Percentiles rank a stretch among this genome's conserved stretches.
Evolutionary conservation across 92 coral and sea anemone species (phyloP).

Genomic region (Nematostella vectensis): DNA sequence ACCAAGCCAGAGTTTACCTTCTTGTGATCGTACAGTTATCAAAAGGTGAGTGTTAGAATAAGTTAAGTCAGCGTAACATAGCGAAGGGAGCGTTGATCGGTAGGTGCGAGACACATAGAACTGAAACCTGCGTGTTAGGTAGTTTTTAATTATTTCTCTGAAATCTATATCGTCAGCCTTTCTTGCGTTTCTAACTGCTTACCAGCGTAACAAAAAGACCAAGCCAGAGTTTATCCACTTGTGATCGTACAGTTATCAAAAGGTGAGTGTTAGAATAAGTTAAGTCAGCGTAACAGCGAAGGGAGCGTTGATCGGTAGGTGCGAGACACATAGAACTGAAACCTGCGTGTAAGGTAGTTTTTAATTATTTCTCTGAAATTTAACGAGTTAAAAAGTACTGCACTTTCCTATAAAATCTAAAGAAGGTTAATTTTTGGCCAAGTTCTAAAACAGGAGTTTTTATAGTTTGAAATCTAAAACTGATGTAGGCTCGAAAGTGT

Average conservation of each 20-base stretch:
- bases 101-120: not conserved
- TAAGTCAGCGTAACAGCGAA: not conserved
- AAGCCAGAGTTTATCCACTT: not conserved
- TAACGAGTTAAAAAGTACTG: not conserved
- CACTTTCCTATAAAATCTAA: not conserved
- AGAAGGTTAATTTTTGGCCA: not conserved
- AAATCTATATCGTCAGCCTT: too few relatives aligned
- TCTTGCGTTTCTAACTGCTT: not conserved
- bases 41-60: not conserved
- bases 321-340: not conserved
- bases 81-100: not conserved
- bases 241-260: not conserved
- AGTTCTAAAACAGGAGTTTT: too few relatives aligned
- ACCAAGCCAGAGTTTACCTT: not conserved
- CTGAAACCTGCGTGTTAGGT: not conserved
- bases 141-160: too few relatives aligned
- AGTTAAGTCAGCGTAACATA: not conserved
- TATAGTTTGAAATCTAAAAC: not conserved
- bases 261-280: not conserved
- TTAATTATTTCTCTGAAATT: not conserved
- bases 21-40: not conserved
- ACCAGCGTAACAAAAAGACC: not conserved
- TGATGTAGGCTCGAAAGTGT: not conserved
- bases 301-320: not conserved
- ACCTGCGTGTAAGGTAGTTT: not conserved